These are phyloP conservation scores for Thalassarche chlororhynchos DNA, from an alignment of 2,113 vertebrate genomes.

Conservation along the genomic window DNA sequence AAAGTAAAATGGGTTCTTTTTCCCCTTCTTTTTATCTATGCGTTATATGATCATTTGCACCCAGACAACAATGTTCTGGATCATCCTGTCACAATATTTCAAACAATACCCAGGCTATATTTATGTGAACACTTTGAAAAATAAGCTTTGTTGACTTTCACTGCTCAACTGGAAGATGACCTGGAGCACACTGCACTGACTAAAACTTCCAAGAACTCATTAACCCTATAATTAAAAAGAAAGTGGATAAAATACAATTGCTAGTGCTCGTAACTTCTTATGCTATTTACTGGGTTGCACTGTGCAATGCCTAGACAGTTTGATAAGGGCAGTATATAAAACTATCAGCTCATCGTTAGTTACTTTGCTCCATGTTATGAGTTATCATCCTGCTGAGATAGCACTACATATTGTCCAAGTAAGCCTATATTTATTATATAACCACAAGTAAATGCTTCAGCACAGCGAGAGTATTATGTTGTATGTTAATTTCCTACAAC, in stretches of 20 bases:
- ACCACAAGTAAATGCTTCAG: neutral
- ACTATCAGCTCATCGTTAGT: neutral
- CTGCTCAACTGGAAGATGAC: neutral
- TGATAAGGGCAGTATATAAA: neutral
- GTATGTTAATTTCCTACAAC: neutral
- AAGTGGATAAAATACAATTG: neutral
- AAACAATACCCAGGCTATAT: neutral
- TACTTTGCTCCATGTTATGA: neutral
- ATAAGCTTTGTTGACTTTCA: neutral
- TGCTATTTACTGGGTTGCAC: neutral
- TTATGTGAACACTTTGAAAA: neutral
- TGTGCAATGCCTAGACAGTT: neutral
- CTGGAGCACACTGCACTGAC: neutral
- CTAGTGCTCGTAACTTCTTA: neutral
- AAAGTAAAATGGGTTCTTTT: neutral
- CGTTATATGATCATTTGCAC: neutral
- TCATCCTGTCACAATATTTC: neutral
- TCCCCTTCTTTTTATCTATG: neutral
- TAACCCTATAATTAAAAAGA: neutral
- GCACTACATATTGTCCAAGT: neutral
- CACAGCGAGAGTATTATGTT: neutral
- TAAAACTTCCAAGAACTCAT: neutral
- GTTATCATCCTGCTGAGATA: neutral
- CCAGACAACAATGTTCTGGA: neutral
- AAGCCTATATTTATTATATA: neutral